Evolutionary conservation across 2,797 vertebrate genomes (phyloP).

Genomic region (Novumbra hubbsi): DNA sequence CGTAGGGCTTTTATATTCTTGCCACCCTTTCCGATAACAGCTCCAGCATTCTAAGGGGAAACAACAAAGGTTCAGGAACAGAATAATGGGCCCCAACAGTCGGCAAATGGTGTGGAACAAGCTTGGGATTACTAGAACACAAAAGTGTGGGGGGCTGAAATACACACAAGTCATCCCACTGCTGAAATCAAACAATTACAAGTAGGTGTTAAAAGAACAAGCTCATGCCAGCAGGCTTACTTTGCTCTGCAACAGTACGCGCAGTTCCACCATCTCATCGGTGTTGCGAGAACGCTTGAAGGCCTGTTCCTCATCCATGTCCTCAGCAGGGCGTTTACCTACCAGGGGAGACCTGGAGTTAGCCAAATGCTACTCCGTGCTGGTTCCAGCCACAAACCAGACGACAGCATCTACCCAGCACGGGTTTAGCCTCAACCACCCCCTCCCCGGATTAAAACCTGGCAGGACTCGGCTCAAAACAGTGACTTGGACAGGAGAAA

Average conservation of each 20-base stretch:
- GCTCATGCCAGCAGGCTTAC: slow-evolving; percentile 60
- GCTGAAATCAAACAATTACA: not conserved
- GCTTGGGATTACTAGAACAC: not conserved
- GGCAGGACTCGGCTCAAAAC: slow-evolving; percentile 51
- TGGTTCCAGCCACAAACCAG: slow-evolving; percentile 41
- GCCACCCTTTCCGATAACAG: slow-evolving; percentile 97
- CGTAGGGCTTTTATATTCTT: slow-evolving; percentile 99
- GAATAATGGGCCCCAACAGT: not conserved
- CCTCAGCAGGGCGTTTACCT: slow-evolving; percentile 98
- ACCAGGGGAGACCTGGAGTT: slow-evolving; percentile 35
- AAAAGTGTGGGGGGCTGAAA: not conserved
- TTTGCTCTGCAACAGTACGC: slow-evolving; percentile 97
- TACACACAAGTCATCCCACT: not conserved
- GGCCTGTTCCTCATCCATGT: slow-evolving; percentile 94
- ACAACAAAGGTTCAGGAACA: slow-evolving; percentile 6
- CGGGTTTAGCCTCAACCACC: slow-evolving; percentile 42
- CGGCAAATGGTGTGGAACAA: not conserved
- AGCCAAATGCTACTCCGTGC: slow-evolving; percentile 17
- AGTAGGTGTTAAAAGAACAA: not conserved
- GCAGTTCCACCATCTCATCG: slow-evolving; percentile 95
- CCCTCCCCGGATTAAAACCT: slow-evolving; percentile 63
- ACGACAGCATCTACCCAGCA: slow-evolving; percentile 52
- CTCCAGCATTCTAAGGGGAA: slow-evolving; percentile 89
- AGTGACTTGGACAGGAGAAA: slow-evolving; percentile 61
- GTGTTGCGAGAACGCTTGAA: slow-evolving; percentile 97